Conservation (phyloP, 2,888 invertebrate genomes). For the Conistra vaccinii region DNA sequence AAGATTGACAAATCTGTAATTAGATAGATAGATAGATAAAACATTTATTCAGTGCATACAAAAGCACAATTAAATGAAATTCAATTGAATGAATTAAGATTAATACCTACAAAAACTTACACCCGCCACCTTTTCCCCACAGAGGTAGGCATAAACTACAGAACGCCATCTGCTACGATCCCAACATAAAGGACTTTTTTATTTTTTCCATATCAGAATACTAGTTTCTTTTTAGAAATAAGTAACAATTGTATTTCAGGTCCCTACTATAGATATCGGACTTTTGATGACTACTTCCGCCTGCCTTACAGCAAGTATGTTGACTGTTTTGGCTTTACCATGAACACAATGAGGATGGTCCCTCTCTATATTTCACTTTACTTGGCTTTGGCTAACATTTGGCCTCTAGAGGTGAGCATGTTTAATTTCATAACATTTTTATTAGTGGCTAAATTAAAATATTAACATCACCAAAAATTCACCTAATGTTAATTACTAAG, state of each 20-base stretch:
- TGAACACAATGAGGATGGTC: slow-evolving; percentile 92
- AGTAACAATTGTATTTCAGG: slow-evolving; percentile 90
- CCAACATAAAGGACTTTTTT: neutral
- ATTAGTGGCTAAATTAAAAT: neutral
- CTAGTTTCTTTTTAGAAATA: no score
- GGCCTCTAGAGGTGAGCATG: slow-evolving; percentile 93
- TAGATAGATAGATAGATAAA: no score
- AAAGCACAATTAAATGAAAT: no score
- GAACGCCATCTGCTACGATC: neutral
- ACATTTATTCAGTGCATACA: no score
- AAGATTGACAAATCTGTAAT: neutral
- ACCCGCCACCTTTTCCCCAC: neutral
- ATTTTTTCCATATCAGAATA: neutral
- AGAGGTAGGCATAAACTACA: neutral
- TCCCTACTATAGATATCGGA: slow-evolving; percentile 97
- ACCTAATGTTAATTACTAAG: neutral
- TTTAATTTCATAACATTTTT: neutral
- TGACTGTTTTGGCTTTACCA: slow-evolving; percentile 91
- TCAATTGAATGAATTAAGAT: no score
- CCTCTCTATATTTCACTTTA: slow-evolving; percentile 93
- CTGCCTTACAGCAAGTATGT: slow-evolving; percentile 92
- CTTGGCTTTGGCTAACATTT: slow-evolving; percentile 92
- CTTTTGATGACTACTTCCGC: slow-evolving; percentile 95
- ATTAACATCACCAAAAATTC: neutral
- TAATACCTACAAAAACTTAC: neutral